A percentile compares a stretch with the other conserved stretches of the same genome.
Evolutionary conservation across 2,888 invertebrate species (phyloP).

Genomic region (Druceiella hillmani): DNA sequence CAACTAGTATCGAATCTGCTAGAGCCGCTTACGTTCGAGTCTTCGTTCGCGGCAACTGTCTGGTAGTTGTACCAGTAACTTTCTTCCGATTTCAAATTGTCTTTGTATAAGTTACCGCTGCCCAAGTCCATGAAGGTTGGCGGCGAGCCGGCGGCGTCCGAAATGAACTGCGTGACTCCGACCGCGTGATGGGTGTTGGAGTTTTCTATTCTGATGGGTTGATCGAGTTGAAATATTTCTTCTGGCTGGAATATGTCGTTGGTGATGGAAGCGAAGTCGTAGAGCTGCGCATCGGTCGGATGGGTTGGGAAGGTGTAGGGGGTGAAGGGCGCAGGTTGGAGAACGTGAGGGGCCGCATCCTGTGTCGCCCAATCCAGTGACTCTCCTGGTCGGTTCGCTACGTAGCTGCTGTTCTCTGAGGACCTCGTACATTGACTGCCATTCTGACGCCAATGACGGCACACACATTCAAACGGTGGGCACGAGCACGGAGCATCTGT

Average conservation of each 20-base stretch:
- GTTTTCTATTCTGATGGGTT: conserved; percentile 63
- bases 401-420: too few relatives aligned
- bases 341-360: too few relatives aligned
- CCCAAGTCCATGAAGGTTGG: conserved; percentile 68
- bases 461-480: conserved; percentile 70
- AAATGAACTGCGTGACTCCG: conserved; percentile 22
- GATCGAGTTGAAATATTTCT: conserved; percentile 72
- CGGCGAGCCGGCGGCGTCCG: conserved; percentile 53
- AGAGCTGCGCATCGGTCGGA: conserved; percentile 31
- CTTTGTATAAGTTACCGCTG: conserved; percentile 61
- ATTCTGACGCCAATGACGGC: conserved; percentile 39
- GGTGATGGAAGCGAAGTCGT: conserved; percentile 56
- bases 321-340: conserved; percentile 35
- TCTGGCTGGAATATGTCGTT: conserved; percentile 71
- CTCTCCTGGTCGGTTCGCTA: too few relatives aligned
- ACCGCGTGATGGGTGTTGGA: conserved; percentile 40
- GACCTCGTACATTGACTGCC: conserved; percentile 23
- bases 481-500: conserved; percentile 64
- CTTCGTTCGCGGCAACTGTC: conserved; percentile 40
- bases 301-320: conserved; percentile 35
- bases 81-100: conserved; percentile 51
- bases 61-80: conserved; percentile 56
- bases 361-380: too few relatives aligned
- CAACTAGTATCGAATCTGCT: conserved; percentile 38
- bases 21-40: conserved; percentile 47